Evolutionary conservation across 2,888 invertebrate genomes (phyloP).

Genomic region (Tiliacea citrago): DNA sequence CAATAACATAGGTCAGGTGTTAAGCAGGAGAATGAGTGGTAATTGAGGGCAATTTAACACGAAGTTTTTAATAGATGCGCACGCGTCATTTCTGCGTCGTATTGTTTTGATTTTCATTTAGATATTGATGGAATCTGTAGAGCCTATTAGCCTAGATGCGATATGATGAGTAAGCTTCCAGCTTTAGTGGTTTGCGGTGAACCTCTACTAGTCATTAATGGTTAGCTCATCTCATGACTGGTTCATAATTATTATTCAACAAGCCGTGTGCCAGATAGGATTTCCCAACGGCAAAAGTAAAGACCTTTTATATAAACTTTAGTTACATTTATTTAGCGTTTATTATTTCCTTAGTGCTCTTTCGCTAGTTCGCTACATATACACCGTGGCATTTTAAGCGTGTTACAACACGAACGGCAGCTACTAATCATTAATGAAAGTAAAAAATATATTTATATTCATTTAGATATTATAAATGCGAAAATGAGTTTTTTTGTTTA

Average conservation of each 20-base stretch:
- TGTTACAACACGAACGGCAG: too few relatives aligned
- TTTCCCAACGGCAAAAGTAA: background rate
- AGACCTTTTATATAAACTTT: background rate
- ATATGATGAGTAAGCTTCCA: background rate
- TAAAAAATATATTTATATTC: too few relatives aligned
- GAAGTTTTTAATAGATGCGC: conserved; percentile 48
- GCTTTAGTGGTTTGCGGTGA: background rate
- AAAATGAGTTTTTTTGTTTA: too few relatives aligned
- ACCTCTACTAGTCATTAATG: too few relatives aligned
- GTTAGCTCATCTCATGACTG: background rate
- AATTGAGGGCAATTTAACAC: conserved; percentile 72
- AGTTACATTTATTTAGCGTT: too few relatives aligned
- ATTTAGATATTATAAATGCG: too few relatives aligned
- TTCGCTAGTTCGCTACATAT: too few relatives aligned
- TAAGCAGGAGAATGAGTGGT: conserved; percentile 64
- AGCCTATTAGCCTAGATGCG: background rate
- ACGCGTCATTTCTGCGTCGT: conserved; percentile 43
- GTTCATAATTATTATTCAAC: background rate
- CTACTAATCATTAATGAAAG: too few relatives aligned
- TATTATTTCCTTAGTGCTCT: too few relatives aligned
- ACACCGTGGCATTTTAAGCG: too few relatives aligned
- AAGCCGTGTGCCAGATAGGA: background rate
- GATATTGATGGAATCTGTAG: conserved; percentile 18
- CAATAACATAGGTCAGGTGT: conserved; percentile 70
- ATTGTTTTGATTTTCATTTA: conserved; percentile 39